Percentiles rank a stretch among this genome's conserved stretches.
These are phyloP conservation scores for Mus musculus DNA, from an alignment of 2,113 vertebrate genomes.

Conservation along the genomic window DNA sequence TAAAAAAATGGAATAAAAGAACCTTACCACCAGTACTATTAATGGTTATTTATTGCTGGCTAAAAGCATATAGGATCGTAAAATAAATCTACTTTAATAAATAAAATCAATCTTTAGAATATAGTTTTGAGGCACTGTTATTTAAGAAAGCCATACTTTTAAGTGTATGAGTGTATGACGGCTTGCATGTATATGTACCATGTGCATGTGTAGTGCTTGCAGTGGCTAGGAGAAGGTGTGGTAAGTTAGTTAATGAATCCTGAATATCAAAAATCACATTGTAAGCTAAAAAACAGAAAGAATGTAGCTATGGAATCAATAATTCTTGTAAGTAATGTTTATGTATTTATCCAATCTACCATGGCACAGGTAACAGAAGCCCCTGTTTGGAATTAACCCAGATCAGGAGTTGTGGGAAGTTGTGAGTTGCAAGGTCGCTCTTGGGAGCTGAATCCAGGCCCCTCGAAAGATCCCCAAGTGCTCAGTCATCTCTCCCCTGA, in stretches of 20 bases:
- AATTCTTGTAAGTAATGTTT: not conserved
- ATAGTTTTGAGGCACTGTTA: not conserved
- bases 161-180: not conserved
- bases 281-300: not conserved
- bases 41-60: slow-evolving; percentile 19
- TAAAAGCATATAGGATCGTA: slow-evolving; percentile 21
- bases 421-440: not conserved
- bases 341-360: not conserved
- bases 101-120: not conserved
- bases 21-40: slow-evolving; percentile 27
- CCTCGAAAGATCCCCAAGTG: too few species aligned
- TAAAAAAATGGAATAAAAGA: not conserved
- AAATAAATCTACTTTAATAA: slow-evolving; percentile 42
- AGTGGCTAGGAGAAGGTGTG: not conserved
- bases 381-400: not conserved
- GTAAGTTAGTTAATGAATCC: slow-evolving; percentile 12
- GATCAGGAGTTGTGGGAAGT: not conserved
- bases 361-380: not conserved
- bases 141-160: not conserved
- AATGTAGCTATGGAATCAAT: not conserved
- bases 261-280: not conserved
- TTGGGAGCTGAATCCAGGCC: not conserved
- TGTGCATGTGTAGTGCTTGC: not conserved
- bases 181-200: not conserved
- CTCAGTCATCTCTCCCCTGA: not conserved